A percentile compares a stretch with the other conserved stretches of the same genome.
Evolutionary conservation across 2,113 vertebrate genomes (phyloP).

Genomic region (Tiliqua scincoides): DNA sequence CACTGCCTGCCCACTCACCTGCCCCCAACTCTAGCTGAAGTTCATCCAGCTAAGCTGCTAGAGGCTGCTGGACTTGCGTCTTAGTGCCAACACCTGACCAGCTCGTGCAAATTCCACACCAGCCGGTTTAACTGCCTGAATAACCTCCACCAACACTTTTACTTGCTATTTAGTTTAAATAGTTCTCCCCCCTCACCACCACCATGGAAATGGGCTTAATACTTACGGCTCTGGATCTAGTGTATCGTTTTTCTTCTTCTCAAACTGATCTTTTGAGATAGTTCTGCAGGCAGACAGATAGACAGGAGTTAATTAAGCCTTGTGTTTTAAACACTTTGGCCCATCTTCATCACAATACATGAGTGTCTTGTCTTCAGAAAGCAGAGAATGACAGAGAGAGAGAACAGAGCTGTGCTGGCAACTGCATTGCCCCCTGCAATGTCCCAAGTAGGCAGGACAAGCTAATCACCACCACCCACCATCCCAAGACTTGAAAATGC

Average conservation of each 20-base stretch:
- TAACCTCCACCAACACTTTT: too few species aligned
- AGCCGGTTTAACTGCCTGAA: too few species aligned
- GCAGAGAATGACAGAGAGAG: neutral
- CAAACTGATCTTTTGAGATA: conserved; percentile 99
- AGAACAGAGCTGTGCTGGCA: neutral
- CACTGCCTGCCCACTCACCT: too few species aligned
- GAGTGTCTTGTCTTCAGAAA: too few species aligned
- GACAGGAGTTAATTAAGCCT: neutral
- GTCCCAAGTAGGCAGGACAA: too few species aligned
- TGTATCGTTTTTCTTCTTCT: conserved; percentile 98
- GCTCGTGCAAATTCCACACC: too few species aligned
- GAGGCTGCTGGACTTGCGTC: too few species aligned
- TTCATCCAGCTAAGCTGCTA: too few species aligned
- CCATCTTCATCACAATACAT: neutral
- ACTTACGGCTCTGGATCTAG: conserved; percentile 99
- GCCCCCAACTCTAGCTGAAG: too few species aligned
- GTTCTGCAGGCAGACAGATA: conserved; percentile 79
- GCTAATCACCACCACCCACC: neutral
- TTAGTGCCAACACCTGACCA: too few species aligned
- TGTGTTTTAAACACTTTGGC: neutral
- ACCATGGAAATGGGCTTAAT: conserved; percentile 2
- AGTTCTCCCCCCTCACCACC: too few species aligned
- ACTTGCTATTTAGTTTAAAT: neutral
- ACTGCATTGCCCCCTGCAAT: too few species aligned
- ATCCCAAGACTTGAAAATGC: neutral